Conservation (phyloP, 1,140 invertebrate species). For the Ctenoplectra terminalis region DNA sequence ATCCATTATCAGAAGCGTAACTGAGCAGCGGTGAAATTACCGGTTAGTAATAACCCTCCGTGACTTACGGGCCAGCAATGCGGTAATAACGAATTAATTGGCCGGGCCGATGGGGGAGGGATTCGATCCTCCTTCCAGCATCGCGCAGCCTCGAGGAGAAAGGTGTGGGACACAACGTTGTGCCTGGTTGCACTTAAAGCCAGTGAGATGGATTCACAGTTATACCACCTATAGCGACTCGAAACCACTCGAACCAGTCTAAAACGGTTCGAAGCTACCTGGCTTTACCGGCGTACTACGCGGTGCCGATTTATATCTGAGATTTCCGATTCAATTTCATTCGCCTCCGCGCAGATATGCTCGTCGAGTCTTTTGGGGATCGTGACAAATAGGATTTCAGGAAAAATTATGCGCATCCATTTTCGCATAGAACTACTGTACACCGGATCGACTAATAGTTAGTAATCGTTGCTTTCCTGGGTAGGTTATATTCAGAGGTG, state of each 20-base stretch:
- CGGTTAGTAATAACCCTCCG: constrained; percentile 67
- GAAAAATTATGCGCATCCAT: neutral
- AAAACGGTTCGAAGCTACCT: constrained; percentile 13
- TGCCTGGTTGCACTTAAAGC: constrained; percentile 50
- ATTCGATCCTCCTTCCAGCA: constrained; percentile 42
- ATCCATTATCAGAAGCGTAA: constrained; percentile 70
- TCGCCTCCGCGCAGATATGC: neutral
- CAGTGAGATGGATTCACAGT: constrained; percentile 52
- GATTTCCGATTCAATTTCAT: constrained; percentile 9
- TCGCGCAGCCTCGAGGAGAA: constrained; percentile 52
- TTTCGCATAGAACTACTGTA: too few species aligned
- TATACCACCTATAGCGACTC: constrained; percentile 34
- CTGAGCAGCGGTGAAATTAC: constrained; percentile 75
- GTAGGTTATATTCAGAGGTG: neutral
- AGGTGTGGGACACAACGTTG: constrained; percentile 38
- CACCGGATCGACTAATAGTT: too few species aligned
- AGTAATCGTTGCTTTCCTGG: neutral
- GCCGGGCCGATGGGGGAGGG: constrained; percentile 8
- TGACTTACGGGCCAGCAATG: constrained; percentile 68
- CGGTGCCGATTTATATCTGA: neutral
- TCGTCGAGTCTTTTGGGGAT: neutral
- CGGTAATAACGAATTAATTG: constrained; percentile 72
- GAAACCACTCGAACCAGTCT: neutral
- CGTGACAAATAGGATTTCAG: neutral
- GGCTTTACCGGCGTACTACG: neutral